Conservation (phyloP, 1,140 invertebrate genomes). For the Acromyrmex heyeri region DNA sequence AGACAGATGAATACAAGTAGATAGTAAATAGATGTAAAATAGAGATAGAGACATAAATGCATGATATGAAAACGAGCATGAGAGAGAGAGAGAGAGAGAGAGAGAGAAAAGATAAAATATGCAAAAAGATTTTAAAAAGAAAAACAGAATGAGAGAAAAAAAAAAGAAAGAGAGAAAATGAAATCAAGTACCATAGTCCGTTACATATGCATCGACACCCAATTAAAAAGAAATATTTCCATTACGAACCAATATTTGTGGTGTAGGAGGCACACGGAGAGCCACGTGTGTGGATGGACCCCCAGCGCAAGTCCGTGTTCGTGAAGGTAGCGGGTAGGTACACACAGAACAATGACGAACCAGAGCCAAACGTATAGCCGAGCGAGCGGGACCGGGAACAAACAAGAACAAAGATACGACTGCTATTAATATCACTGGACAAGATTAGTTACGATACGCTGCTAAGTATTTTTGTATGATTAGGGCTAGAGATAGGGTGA, state of each 20-base stretch:
- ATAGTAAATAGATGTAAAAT: slow-evolving; percentile 38
- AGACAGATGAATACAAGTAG: background rate
- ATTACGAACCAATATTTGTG: slow-evolving; percentile 87
- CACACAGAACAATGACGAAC: slow-evolving; percentile 87
- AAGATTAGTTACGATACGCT: slow-evolving; percentile 85
- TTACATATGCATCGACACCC: slow-evolving; percentile 78
- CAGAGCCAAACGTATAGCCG: slow-evolving; percentile 86
- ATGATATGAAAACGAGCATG: slow-evolving; percentile 40
- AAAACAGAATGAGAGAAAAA: slow-evolving; percentile 17
- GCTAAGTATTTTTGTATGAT: slow-evolving; percentile 84
- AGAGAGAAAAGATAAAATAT: slow-evolving; percentile 26
- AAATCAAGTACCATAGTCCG: slow-evolving; percentile 80
- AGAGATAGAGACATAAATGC: slow-evolving; percentile 33
- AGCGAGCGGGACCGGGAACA: slow-evolving; percentile 87
- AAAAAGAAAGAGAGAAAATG: slow-evolving; percentile 59
- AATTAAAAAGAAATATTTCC: slow-evolving; percentile 84
- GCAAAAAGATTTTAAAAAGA: slow-evolving; percentile 36
- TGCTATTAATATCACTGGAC: slow-evolving; percentile 87
- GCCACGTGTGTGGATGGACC: slow-evolving; percentile 86
- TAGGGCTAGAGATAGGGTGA: slow-evolving; percentile 72
- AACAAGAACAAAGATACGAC: slow-evolving; percentile 88
- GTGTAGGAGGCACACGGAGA: slow-evolving; percentile 85
- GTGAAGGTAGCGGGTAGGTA: slow-evolving; percentile 86
- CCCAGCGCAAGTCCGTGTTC: slow-evolving; percentile 87
- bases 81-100: slow-evolving; percentile 50